These are phyloP conservation scores for Chymomyza costata DNA, from an alignment of 1,140 invertebrate genomes.

Conservation along the genomic window DNA sequence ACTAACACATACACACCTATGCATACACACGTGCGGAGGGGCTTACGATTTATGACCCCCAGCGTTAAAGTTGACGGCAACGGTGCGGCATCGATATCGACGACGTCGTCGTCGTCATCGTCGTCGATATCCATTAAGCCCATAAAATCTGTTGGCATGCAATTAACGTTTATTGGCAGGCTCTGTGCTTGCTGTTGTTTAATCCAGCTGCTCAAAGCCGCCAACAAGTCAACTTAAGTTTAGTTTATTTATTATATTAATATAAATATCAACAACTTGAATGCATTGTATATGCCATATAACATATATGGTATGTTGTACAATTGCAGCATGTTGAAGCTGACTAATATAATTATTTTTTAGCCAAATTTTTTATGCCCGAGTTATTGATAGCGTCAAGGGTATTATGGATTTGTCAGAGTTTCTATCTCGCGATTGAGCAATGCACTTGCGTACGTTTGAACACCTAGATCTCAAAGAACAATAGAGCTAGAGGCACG, in stretches of 20 bases:
- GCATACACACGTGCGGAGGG: slow-evolving; percentile 17
- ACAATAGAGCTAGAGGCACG: no score
- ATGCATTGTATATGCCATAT: no score
- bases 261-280: slow-evolving; percentile 16
- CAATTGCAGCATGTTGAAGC: no score
- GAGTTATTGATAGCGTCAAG: no score
- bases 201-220: slow-evolving; percentile 63
- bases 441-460: no score
- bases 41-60: slow-evolving; percentile 58
- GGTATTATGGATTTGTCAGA: no score
- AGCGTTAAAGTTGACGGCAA: slow-evolving; percentile 49
- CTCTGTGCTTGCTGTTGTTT: slow-evolving; percentile 38
- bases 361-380: no score
- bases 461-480: no score
- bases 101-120: slow-evolving; percentile 1
- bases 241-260: slow-evolving; percentile 62
- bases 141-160: slow-evolving; percentile 71
- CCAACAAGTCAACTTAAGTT: slow-evolving; percentile 58
- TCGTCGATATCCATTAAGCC: slow-evolving; percentile 64
- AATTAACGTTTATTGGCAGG: slow-evolving; percentile 65
- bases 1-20: slow-evolving; percentile 32
- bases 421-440: no score
- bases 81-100: slow-evolving; percentile 64
- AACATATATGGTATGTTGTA: no score
- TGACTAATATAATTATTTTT: no score